phyloP scores from a whole-genome alignment of 2,113 vertebrate species.

The Corvus moneduloides region DNA sequence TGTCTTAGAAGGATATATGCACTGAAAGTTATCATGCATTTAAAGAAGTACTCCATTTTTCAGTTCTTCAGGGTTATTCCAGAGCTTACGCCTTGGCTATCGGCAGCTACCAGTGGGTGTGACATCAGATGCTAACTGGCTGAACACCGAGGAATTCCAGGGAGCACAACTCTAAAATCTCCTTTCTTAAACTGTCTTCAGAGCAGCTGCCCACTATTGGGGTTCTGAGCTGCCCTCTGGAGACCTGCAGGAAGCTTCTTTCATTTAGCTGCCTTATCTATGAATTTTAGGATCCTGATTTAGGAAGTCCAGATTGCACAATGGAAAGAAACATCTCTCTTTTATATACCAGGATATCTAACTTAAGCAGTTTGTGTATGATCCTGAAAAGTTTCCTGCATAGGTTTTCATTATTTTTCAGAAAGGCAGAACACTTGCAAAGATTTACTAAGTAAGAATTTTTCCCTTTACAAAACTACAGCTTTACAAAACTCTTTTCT shows the following conservation, averaged over 20 bases:
- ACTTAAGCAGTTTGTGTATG: not conserved
- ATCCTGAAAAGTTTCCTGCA: not conserved
- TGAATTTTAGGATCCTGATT: not conserved
- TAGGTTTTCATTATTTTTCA: not conserved
- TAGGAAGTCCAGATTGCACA: not conserved
- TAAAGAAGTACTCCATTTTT: not conserved
- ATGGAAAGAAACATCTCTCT: not conserved
- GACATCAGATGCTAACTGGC: not conserved
- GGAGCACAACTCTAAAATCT: not conserved
- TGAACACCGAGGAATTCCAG: not conserved
- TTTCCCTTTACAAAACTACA: not conserved
- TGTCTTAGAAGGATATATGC: not conserved
- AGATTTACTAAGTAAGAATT: not conserved
- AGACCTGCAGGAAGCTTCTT: not conserved
- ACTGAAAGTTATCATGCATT: not conserved
- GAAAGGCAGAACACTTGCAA: not conserved
- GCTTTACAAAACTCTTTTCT: not conserved
- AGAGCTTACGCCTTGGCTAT: not conserved
- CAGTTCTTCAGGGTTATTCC: not conserved
- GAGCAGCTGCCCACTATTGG: fast-evolving
- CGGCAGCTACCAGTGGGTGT: not conserved
- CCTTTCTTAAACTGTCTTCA: not conserved
- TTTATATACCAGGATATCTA: not conserved
- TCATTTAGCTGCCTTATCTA: fast-evolving
- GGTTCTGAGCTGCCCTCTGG: not conserved